These are phyloP conservation scores for Oceanites oceanicus DNA, from an alignment of 2,113 vertebrate species.

Conservation along the genomic window DNA sequence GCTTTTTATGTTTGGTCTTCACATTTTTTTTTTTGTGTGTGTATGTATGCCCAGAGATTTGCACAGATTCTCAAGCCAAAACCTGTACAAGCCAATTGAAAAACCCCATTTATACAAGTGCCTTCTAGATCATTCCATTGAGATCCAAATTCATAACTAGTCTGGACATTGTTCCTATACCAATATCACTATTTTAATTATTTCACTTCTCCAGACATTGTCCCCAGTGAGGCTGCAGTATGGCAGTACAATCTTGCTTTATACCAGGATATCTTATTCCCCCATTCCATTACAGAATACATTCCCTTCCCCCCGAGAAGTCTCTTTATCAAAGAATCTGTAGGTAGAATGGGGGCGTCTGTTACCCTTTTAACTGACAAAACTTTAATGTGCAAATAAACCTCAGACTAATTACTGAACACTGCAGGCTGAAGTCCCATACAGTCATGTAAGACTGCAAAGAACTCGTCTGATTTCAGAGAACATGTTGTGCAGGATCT, in stretches of 20 bases:
- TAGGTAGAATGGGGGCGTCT: not conserved
- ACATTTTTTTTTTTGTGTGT: not conserved
- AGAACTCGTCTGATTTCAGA: not conserved
- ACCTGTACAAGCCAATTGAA: not conserved
- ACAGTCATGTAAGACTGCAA: rapidly evolving
- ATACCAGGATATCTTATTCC: not conserved
- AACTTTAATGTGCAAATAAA: not conserved
- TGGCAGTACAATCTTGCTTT: not conserved
- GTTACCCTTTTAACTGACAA: not conserved
- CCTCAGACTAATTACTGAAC: not conserved
- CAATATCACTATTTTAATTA: not conserved
- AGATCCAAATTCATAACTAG: not conserved
- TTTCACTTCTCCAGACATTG: not conserved
- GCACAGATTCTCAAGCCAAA: not conserved
- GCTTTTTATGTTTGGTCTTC: not conserved
- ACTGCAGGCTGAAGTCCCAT: not conserved
- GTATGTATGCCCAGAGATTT: not conserved
- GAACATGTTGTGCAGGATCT: not conserved
- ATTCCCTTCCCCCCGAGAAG: not conserved
- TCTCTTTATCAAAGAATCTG: not conserved
- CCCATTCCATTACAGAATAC: not conserved
- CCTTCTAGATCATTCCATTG: not conserved
- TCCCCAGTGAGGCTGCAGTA: not conserved
- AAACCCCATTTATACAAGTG: not conserved
- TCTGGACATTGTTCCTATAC: not conserved